Base-by-base conservation (phyloP, 2,113 vertebrate genomes). In the Pluvialis apricaria region DNA sequence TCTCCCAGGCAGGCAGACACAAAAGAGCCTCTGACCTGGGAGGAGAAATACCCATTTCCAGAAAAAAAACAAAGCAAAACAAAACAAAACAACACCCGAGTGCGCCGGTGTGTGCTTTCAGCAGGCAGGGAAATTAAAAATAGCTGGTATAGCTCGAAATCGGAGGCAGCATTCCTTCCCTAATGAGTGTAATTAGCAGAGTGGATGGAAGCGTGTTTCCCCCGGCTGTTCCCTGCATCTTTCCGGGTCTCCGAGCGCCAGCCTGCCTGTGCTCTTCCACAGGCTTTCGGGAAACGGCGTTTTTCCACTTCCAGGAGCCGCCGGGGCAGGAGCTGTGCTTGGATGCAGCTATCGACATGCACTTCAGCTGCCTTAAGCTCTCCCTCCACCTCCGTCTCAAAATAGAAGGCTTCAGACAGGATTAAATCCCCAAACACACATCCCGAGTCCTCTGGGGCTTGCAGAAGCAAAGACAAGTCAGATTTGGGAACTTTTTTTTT, bases 1-100 rank as follows among this genome's bases (percentile, higher is more conserved):
- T 88, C 97, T 97, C 96, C 90, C 97, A 95, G 96, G 86, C 40
- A 49, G 70, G 86, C 92, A 93, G 86, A 84, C 96, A 95, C 95
- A 96, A 97, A 97, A 96, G 93, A 88, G 83, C 62, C 78, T 52
- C 92, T 88, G 94, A 93, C 91, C 91, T 75, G 83, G 29, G 72
- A 93, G 90, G 78, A 91, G 90, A 94, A 95, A 94, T 73, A 60
- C 24, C 47, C 34, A 2, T 58, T 78, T 91, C 45, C 64, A 42
- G 40, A 28, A 32, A 36, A 38, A 17, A 13, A 18, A 44, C 19
- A 10, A 17, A 15, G 6, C 17, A 17, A 17, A 19, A 51, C 49
- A 7, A 49, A 65, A n/a, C n/a, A n/a, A n/a, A 31, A 4, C 18
- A 15, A 31, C 69, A 25, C 45, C 71, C 47, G 38, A 61, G 65